phyloP scores from a whole-genome alignment of 1,140 invertebrate genomes.

The Drosophila sulfurigaster region DNA sequence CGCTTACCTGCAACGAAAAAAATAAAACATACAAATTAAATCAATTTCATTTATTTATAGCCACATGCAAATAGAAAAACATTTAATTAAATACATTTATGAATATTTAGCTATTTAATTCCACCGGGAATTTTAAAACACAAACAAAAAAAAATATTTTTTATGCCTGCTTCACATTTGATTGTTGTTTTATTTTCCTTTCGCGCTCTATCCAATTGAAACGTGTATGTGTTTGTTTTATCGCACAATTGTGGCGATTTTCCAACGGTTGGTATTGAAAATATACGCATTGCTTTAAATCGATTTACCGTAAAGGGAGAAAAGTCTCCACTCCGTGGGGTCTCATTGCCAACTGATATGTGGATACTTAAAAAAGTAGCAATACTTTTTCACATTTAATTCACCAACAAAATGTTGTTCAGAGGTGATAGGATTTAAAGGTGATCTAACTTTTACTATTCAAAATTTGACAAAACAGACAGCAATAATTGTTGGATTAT shows the following conservation, averaged over 20 bases:
- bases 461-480: too few species aligned
- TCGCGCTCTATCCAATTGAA: constrained; percentile 14
- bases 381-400: constrained; percentile 38
- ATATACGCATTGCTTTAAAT: constrained; percentile 69
- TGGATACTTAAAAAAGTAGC: constrained; percentile 6
- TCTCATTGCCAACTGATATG: constrained; percentile 11
- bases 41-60: constrained; percentile 13
- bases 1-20: constrained; percentile 64
- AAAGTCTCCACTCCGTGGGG: neutral
- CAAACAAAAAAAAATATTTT: neutral
- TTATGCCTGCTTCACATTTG: neutral
- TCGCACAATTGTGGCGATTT: constrained; percentile 27
- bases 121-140: neutral
- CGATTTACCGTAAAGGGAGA: constrained; percentile 51
- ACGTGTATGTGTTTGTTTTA: constrained; percentile 16
- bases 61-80: neutral
- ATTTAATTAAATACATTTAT: neutral
- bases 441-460: too few species aligned
- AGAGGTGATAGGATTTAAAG: too few species aligned
- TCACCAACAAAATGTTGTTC: neutral
- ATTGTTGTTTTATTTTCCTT: constrained; percentile 1
- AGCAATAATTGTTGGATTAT: too few species aligned
- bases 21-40: constrained; percentile 14
- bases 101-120: constrained; percentile 21
- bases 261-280: constrained; percentile 62